phyloP scores from a whole-genome alignment of 2,888 invertebrate genomes.

The Macaria notata region DNA sequence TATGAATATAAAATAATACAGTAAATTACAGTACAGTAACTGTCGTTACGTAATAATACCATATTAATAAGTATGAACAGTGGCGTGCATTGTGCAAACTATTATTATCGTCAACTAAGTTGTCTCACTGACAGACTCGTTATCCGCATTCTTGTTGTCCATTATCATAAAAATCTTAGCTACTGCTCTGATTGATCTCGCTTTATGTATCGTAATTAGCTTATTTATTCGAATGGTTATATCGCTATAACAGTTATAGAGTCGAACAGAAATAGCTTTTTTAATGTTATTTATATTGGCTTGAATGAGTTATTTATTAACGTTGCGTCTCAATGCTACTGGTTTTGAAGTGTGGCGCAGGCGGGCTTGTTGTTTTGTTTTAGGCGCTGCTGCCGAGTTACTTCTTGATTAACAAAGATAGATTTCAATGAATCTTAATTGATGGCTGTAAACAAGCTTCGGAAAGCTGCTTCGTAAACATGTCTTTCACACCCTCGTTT shows the following conservation, averaged over 20 bases:
- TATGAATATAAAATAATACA: no score
- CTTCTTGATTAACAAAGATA: slow-evolving; percentile 47
- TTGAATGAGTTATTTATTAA: slow-evolving; percentile 11
- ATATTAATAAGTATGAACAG: not conserved
- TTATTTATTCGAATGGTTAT: slow-evolving; percentile 25
- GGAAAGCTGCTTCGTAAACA: slow-evolving; percentile 21
- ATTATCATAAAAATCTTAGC: slow-evolving; percentile 41
- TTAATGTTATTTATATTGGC: slow-evolving; percentile 25
- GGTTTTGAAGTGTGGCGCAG: slow-evolving; percentile 13
- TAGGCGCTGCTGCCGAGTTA: slow-evolving; percentile 34
- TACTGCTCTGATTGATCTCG: slow-evolving; percentile 23
- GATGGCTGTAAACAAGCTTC: slow-evolving; percentile 37
- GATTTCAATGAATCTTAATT: slow-evolving; percentile 54
- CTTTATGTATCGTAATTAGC: slow-evolving; percentile 13
- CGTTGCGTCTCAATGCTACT: slow-evolving; percentile 11
- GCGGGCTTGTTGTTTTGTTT: slow-evolving; percentile 39
- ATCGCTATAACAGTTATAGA: slow-evolving; percentile 14
- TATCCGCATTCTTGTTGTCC: slow-evolving; percentile 51
- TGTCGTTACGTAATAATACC: slow-evolving; percentile 1
- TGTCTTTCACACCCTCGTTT: slow-evolving; percentile 1
- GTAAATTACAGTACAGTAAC: no score
- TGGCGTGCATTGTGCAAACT: slow-evolving; percentile 10
- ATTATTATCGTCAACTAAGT: slow-evolving; percentile 16
- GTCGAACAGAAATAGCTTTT: slow-evolving; percentile 20
- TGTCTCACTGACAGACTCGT: slow-evolving; percentile 26